Base-by-base conservation (phyloP, 92 coral and sea anemone genomes). In the Heteractis magnifica region DNA sequence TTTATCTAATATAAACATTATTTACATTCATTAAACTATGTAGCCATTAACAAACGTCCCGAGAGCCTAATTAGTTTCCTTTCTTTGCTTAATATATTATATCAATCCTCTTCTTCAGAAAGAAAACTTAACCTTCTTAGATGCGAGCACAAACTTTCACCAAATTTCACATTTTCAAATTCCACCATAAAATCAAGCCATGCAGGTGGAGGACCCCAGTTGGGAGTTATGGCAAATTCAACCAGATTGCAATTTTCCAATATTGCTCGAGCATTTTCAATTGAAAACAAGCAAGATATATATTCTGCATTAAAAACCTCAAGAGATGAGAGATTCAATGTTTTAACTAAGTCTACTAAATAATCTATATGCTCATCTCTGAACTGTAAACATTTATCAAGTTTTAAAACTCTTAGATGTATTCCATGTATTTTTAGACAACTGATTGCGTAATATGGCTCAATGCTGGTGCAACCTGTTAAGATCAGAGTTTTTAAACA, bases 321-420 rank as follows among this genome's bases (percentile, higher is more conserved):
- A 8, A 73, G 77, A 73, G 77, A 72, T 1, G 51, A 72, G 52
- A 72, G 77, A 72, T 10, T 72, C 77, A 72, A 72, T 41, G 77
- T 72, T 72, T 72, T 72, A 72, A 49, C 77, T 72, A 72, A 41
- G 77, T 72, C 77, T 72, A 72, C 77, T 72, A 72, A 26, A 72
- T 72, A 72, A 72, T 41, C 77, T 49, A 72, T 41, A 34, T 72
- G 77, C 77, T 72, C 77, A 72, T 72, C 77, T 72, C 51, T 34
- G 34, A 72, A 72, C 77, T 72, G 77, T 72, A 72, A 41, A 72
- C 77, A 72, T 41, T 11, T 41, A 72, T 41, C 51, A 41, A 72
- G 51, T 13, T 72, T 72, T 72, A 72, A 13, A 72, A 72, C 77
- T 72, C 16, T 71, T 21, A 71, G 44, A 23, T 21, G 51, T 71